Base-by-base conservation (phyloP, 2,113 vertebrate species). In the Pseudorasbora parva region DNA sequence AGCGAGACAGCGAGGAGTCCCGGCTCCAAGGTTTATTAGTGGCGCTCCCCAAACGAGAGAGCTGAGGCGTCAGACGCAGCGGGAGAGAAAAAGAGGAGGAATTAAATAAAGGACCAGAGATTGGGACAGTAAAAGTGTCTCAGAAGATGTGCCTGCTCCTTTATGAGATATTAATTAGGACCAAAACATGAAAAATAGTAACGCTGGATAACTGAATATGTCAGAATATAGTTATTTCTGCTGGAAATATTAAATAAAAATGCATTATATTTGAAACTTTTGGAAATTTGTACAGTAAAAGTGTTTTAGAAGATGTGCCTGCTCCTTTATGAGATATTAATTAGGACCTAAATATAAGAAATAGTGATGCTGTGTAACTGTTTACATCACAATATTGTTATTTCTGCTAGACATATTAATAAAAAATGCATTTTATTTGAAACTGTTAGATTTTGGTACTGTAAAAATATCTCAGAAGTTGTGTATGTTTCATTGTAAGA, bases 21-120 rank as follows among this genome's bases (percentile, higher is more conserved):
- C 89, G 93, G 93, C 93, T 93, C 93, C 93, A 89, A 84, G 86
- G 88, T 93, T 92, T 93, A 93, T 93, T 93, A 93, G 88, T 78
- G 37, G 86, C 80, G 88, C 87, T 90, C 89, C 90, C 91, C 89
- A 88, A 92, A 92, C 83, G 89, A 87, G 88, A 92, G 88, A 88
- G 86, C 89, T 79, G 84, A 69, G 92, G 92, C 92, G 91, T 93
- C 92, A 91, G 89, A 86, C 91, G 45, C 90, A 86, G 90, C 68
- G 86, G 91, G 83, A 82, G 84, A 74, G 66, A 80, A 85, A 81
- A 43, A 82, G 69, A 86, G 59, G 64, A 82, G 83, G 71, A 25
- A 37, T 80, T 27, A 87, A 71, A 64, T 27, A 77, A 81, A 81
- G 25, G 64, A 21, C 8, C 59, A 68, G 17, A 68, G 41, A 57